phyloP scores from a whole-genome alignment of 2,113 vertebrate genomes.

The Lepidothrix coronata region DNA sequence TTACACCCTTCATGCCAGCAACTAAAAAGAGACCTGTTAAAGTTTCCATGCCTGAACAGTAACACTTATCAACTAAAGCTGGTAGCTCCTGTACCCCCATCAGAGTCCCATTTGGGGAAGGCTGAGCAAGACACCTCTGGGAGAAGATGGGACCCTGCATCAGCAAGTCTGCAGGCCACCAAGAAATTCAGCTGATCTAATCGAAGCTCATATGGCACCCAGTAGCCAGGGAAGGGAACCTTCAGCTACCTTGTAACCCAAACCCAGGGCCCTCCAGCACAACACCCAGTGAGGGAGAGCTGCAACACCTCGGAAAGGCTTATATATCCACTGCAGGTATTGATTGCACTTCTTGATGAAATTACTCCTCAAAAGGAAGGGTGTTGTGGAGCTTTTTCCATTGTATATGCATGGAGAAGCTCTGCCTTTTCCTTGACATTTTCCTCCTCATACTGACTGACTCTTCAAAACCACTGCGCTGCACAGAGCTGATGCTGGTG shows the following conservation, averaged over 20 bases:
- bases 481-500: neutral
- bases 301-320: neutral
- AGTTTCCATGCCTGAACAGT: neutral
- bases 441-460: rapidly evolving
- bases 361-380: neutral
- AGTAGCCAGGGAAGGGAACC: neutral
- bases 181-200: neutral
- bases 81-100: neutral
- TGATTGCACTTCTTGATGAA: neutral
- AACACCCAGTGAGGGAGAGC: rapidly evolving
- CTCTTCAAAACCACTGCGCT: neutral
- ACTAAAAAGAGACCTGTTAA: neutral
- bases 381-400: neutral
- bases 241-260: neutral
- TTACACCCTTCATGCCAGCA: neutral
- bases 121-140: neutral
- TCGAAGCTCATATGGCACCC: neutral
- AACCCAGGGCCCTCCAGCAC: neutral
- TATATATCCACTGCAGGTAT: neutral
- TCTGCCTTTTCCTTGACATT: neutral
- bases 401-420: rapidly evolving
- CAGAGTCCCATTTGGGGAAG: neutral
- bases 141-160: neutral
- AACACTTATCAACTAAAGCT: neutral
- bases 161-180: neutral